A percentile compares a stretch with the other conserved stretches of the same genome.
Evolutionary conservation across 2,113 vertebrate genomes (phyloP).

Genomic region (Corapipo altera): DNA sequence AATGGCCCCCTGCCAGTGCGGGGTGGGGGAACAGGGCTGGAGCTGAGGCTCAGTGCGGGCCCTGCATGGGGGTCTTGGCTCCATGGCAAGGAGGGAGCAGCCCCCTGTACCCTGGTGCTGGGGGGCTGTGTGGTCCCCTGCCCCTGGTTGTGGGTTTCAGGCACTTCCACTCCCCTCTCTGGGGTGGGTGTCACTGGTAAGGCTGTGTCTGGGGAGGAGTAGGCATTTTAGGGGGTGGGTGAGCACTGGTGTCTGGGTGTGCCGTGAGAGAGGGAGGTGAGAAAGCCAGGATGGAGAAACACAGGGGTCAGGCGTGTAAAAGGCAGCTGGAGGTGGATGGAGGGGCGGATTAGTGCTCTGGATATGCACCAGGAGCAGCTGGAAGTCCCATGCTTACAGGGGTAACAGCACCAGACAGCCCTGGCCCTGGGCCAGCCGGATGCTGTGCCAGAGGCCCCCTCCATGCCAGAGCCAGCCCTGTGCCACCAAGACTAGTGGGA

Average conservation of each 20-base stretch:
- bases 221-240: background rate
- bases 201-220: background rate
- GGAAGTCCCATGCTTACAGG: background rate
- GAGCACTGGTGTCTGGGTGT: fast-evolving
- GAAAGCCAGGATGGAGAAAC: background rate
- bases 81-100: background rate
- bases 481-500: background rate
- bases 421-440: background rate
- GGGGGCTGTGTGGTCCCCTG: fast-evolving
- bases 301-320: background rate
- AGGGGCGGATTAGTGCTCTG: background rate
- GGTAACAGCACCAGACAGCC: background rate
- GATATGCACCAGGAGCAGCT: background rate
- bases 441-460: background rate
- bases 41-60: background rate
- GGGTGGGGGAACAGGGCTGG: background rate
- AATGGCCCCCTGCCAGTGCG: background rate
- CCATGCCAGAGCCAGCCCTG: fast-evolving
- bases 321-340: background rate
- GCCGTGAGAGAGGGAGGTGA: background rate
- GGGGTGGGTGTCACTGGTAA: fast-evolving
- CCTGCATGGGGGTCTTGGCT: background rate
- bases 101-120: background rate
- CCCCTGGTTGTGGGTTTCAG: background rate
- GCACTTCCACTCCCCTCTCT: background rate